Conservation (phyloP, 2,113 vertebrate genomes). For the Mus musculus region DNA sequence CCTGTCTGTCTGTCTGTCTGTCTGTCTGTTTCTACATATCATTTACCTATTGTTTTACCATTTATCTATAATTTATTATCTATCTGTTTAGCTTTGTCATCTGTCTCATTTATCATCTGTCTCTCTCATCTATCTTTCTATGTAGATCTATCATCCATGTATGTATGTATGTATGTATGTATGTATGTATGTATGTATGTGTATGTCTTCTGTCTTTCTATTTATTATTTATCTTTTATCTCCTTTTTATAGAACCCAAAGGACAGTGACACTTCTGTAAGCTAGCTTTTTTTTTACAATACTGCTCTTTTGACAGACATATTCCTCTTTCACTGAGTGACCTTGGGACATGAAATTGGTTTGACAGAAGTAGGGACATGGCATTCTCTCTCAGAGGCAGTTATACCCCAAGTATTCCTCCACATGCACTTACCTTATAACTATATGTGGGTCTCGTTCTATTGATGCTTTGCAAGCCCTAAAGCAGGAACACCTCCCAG, state of each 20-base stretch:
- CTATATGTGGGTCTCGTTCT: neutral
- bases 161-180: no score
- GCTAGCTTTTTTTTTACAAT: neutral
- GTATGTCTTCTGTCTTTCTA: neutral
- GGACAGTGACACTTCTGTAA: neutral
- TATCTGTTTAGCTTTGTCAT: neutral
- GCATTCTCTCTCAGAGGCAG: neutral
- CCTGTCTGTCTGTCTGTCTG: neutral
- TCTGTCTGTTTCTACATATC: neutral
- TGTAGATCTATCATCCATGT: neutral
- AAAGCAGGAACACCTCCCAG: slow-evolving; percentile 52
- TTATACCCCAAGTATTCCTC: neutral
- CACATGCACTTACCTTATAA: slow-evolving; percentile 43
- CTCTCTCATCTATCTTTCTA: neutral
- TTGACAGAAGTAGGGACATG: neutral
- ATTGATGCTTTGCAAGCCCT: slow-evolving; percentile 26
- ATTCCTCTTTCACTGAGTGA: neutral
- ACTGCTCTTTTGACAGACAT: neutral
- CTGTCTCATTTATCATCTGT: neutral
- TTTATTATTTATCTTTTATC: neutral
- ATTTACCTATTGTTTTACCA: neutral
- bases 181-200: neutral
- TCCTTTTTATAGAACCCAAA: neutral
- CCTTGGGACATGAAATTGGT: neutral
- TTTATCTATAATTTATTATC: neutral